Percentiles rank a stretch among this genome's conserved stretches.
phyloP scores from a whole-genome alignment of 2,888 invertebrate species.

The Stegophylla sp. region DNA sequence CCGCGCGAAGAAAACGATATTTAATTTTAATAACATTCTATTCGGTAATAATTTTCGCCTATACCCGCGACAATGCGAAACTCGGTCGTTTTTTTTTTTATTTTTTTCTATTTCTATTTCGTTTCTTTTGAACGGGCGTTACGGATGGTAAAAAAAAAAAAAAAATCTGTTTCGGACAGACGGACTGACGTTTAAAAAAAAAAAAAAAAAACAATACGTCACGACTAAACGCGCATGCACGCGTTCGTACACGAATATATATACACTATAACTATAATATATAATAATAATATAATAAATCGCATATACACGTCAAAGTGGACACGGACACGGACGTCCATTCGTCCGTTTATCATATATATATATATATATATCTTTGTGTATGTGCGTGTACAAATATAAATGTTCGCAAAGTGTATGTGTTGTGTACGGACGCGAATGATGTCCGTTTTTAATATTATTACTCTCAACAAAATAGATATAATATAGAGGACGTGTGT shows the following conservation, averaged over 20 bases:
- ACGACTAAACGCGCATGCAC: neutral
- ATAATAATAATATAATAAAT: too few relatives aligned
- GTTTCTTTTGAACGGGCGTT: neutral
- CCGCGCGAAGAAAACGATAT: neutral
- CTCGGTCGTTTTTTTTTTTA: slow-evolving; percentile 12
- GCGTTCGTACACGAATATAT: neutral
- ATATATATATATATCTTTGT: neutral
- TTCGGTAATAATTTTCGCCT: slow-evolving; percentile 9
- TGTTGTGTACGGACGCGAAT: neutral
- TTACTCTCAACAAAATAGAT: neutral
- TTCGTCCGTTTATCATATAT: neutral
- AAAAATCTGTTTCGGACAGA: neutral
- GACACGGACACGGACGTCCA: slow-evolving; percentile 12
- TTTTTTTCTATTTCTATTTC: neutral
- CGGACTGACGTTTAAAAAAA: slow-evolving; percentile 11
- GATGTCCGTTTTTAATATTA: slow-evolving; percentile 1
- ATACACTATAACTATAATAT: neutral
- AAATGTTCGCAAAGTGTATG: neutral
- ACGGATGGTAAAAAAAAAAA: neutral
- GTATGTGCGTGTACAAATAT: neutral
- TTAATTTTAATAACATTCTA: slow-evolving; percentile 42
- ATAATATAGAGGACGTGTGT: slow-evolving; percentile 1
- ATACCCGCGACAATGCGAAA: slow-evolving; percentile 19
- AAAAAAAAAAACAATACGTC: slow-evolving; percentile 18
- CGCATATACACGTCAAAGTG: neutral